Conservation (phyloP, 2,888 invertebrate genomes). For the Dasypogon diadema region DNA sequence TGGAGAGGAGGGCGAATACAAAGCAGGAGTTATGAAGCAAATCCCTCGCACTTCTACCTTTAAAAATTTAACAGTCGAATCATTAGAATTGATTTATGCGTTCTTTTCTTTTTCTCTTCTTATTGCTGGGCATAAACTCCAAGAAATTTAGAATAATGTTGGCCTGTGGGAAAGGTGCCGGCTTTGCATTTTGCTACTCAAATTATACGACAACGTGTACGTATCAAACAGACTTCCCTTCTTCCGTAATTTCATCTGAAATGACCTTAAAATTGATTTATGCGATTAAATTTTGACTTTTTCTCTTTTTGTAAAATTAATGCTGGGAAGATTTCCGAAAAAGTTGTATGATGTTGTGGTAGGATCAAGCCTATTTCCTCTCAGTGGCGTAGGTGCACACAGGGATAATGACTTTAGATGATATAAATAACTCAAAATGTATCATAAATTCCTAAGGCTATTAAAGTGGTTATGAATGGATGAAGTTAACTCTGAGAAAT, state of each 20-base stretch:
- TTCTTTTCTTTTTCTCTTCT: not conserved
- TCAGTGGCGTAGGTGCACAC: no score
- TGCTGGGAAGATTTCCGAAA: conserved; percentile 9
- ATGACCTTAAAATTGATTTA: conserved; percentile 51
- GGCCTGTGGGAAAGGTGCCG: not conserved
- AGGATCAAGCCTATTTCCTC: no score
- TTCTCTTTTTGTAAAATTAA: not conserved
- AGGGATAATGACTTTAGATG: conserved; percentile 12
- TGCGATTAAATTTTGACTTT: conserved; percentile 15
- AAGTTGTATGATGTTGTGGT: conserved; percentile 25
- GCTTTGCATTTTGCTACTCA: not conserved
- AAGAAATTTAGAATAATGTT: not conserved
- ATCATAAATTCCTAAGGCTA: conserved; percentile 30
- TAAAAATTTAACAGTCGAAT: conserved; percentile 7
- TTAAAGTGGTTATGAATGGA: conserved; percentile 31
- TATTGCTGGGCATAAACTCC: not conserved
- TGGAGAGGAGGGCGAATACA: not conserved
- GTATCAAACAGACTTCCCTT: not conserved
- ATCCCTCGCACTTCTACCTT: conserved; percentile 8
- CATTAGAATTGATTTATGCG: conserved; percentile 46
- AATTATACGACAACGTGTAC: not conserved
- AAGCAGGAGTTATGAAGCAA: not conserved
- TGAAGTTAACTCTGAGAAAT: conserved; percentile 21
- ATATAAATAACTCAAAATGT: conserved; percentile 37
- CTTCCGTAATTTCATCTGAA: conserved; percentile 4